Evolutionary conservation across 2,797 vertebrate genomes (phyloP), one percentile per base, ranked within the genome.

Genomic region (Tapirus indicus): DNA sequence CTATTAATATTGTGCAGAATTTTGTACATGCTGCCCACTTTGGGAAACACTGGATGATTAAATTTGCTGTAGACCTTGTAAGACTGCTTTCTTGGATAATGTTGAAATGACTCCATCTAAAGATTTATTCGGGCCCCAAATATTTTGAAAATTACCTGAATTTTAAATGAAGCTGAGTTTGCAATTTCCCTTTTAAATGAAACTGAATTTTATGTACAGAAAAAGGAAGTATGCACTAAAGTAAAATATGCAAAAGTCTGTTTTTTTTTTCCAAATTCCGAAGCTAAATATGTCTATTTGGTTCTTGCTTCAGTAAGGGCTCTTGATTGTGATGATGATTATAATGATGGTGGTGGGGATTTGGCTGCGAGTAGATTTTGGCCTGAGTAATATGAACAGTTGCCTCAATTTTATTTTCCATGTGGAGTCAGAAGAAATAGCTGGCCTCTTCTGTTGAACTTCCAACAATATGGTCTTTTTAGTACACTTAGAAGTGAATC

Each of bases 141-240:
- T 95, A 87, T 90, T 96, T 96, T 96, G 47, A 88, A 89, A 94
- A 82, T 91, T 80, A 77, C 41, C 44, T 97, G 44, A 88, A 58
- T 84, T 92, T 84, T 82, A 94, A 72, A 84, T 74, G 23, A 86
- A 95, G 3, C 58, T 49, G 10, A 62, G 10, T 78, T 87, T 86
- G 60, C 35, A 89, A 60, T 62, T 93, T 86, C 4, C 32, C 29
- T 92, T 97, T 96, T 79, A 94, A 94, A 68, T 87, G 32, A 94
- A 94, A 94, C n/a, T 72, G 54, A 94, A 72, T 69, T 95, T 88
- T 96, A 41, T 44, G 5, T 84, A 58, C 11, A 75, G n/a, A 71
- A 91, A 94, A 78, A 86, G 20, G 23, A 91, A 91, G 11, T 79
- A 52, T 66, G 29, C 20, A 29, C 41, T 72, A 82, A 96, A 92